phyloP scores from a whole-genome alignment of 2,113 vertebrate genomes.

The Tupaia tana region DNA sequence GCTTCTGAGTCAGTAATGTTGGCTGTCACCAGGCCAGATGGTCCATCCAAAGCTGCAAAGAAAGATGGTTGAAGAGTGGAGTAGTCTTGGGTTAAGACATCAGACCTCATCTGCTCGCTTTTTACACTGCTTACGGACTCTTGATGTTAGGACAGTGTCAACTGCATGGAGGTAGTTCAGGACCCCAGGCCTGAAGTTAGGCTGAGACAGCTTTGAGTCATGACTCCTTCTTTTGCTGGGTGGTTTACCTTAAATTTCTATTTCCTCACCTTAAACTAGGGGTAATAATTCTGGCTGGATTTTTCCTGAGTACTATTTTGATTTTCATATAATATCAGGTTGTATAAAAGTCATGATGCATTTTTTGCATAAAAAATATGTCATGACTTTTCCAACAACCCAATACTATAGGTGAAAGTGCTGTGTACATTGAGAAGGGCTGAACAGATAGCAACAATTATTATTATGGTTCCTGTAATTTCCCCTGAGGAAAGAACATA shows the following conservation, averaged over 20 bases:
- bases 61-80: constrained; percentile 29
- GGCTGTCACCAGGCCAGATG: constrained; percentile 90
- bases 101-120: neutral
- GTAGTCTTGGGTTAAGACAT: neutral
- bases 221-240: neutral
- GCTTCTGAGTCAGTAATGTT: constrained; percentile 95
- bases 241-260: neutral
- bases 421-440: neutral
- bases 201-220: neutral
- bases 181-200: neutral
- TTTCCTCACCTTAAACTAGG: neutral
- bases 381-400: too few species aligned
- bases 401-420: neutral
- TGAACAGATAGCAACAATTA: neutral
- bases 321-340: neutral
- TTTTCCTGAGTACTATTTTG: neutral
- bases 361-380: too few species aligned
- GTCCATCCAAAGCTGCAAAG: constrained; percentile 93
- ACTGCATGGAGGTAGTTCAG: neutral
- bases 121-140: neutral
- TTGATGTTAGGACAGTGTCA: neutral
- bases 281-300: neutral
- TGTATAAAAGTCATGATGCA: too few species aligned
- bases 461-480: neutral
- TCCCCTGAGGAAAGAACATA: neutral